Evolutionary conservation across 1,140 invertebrate genomes (phyloP), one percentile per base, ranked within the genome.

Genomic region (Archegozetes longisetosus): DNA sequence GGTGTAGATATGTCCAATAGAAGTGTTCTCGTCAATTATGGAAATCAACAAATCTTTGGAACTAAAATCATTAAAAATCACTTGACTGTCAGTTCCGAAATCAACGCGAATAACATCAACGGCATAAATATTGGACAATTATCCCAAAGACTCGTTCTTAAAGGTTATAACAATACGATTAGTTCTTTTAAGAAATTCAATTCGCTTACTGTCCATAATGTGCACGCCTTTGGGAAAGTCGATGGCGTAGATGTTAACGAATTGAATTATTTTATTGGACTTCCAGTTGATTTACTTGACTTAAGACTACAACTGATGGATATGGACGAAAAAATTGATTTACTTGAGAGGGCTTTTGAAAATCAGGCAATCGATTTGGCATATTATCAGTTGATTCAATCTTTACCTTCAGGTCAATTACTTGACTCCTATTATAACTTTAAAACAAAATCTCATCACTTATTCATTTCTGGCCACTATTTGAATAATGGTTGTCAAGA

Each of bases 21-120:
- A 2, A 49, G 20, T n/a, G n/a, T 64, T 23, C 28, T 64, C 28
- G 49, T 64, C 50, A 49, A 46, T 6, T 60, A 61, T 25, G 63
- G 63, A 0, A 27, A 60, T 27, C 60, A 64, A 57, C 22, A 46
- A 2, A 32, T 64, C 12, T 59, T 53, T 4, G 61, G 61, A 23
- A 26, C 51, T 27, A 64, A 62, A n/a, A 60, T 32, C 24, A 17
- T 64, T 3, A 27, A 22, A 29, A 48, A 53, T 2, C 0, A 58
- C 25, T 50, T 62, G 13, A 53, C 48, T 12, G 53, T 64, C 29
- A n/a, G 23, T 6, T 48, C 52, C 3, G 50, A 58, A 22, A 24
- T 64, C 20, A 29, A 40, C 9, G 9, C 23, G 9, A 55, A 20
- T 6, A 26, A 6, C 20, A 55, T 55, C 25, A 24, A 55, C 25